A percentile compares a stretch with the other conserved stretches of the same genome.
These are phyloP conservation scores for Teleopsis dalmanni DNA, from an alignment of 1,140 invertebrate species.

Conservation along the genomic window DNA sequence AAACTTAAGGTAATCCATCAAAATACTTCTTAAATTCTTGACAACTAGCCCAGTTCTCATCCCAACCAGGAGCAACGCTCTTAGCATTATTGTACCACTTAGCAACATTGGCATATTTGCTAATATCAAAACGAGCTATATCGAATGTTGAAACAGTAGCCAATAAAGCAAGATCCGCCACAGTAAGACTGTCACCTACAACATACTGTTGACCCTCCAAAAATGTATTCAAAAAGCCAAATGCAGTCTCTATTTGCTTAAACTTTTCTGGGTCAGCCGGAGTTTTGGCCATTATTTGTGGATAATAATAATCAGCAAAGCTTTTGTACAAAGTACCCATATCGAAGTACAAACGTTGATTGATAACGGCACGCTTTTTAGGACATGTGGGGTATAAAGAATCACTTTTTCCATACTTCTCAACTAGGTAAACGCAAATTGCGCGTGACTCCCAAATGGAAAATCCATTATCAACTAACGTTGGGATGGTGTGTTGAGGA, in stretches of 20 bases:
- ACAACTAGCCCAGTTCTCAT: conserved; percentile 57
- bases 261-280: conserved; percentile 58
- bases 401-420: conserved; percentile 61
- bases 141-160: conserved; percentile 59
- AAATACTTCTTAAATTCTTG: conserved; percentile 48
- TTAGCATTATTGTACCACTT: conserved; percentile 66
- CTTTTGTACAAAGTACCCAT: conserved; percentile 58
- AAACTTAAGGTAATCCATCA: not conserved
- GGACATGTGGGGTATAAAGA: conserved; percentile 62
- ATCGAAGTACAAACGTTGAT: conserved; percentile 70
- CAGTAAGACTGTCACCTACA: conserved; percentile 60
- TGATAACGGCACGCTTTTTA: conserved; percentile 59
- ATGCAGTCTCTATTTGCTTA: conserved; percentile 54
- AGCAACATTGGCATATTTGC: conserved; percentile 59
- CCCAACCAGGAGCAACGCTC: conserved; percentile 61
- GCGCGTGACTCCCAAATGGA: conserved; percentile 65
- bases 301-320: conserved; percentile 60
- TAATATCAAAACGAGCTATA: conserved; percentile 57
- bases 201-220: conserved; percentile 57
- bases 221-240: conserved; percentile 60
- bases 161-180: conserved; percentile 63
- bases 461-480: conserved; percentile 60
- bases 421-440: conserved; percentile 61
- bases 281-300: conserved; percentile 55
- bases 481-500: conserved; percentile 56